phyloP scores from a whole-genome alignment of 2,113 vertebrate species.

The Pseudolaguvia tuberculata region DNA sequence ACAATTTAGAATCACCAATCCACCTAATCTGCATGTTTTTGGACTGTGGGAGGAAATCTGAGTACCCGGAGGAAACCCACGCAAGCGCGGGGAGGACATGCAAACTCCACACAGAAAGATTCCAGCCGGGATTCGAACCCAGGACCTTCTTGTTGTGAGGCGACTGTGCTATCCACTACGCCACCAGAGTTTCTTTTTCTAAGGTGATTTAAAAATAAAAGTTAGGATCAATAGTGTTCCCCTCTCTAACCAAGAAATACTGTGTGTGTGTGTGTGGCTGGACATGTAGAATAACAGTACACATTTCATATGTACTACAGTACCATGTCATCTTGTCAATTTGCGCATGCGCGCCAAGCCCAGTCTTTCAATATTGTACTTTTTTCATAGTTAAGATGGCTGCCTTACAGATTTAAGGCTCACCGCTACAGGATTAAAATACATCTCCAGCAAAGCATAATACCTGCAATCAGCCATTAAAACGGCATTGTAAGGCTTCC shows the following conservation, averaged over 20 bases:
- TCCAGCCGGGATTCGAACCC: too few relatives aligned
- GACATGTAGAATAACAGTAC: not conserved
- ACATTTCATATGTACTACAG: not conserved
- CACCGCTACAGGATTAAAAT: slow-evolving; percentile 52
- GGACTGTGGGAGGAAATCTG: too few relatives aligned
- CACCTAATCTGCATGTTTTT: too few relatives aligned
- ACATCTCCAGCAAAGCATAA: slow-evolving; percentile 28
- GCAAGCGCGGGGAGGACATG: too few relatives aligned
- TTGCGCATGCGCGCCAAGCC: slow-evolving; percentile 63
- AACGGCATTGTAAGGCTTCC: not conserved
- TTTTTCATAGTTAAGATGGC: slow-evolving; percentile 67
- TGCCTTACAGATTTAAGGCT: slow-evolving; percentile 66
- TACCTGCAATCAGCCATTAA: slow-evolving; percentile 23
- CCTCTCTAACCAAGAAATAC: not conserved
- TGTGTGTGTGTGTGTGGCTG: not conserved
- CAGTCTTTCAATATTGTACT: slow-evolving; percentile 58
- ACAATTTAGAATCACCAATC: too few relatives aligned
- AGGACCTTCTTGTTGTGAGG: too few relatives aligned
- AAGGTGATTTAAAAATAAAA: too few relatives aligned
- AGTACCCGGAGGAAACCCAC: too few relatives aligned
- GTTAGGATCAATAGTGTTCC: too few relatives aligned
- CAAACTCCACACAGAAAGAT: too few relatives aligned
- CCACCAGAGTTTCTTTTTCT: too few relatives aligned
- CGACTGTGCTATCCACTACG: too few relatives aligned
- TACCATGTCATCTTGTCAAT: not conserved